Base-by-base conservation (phyloP, 2,797 vertebrate species). In the Huso huso region DNA sequence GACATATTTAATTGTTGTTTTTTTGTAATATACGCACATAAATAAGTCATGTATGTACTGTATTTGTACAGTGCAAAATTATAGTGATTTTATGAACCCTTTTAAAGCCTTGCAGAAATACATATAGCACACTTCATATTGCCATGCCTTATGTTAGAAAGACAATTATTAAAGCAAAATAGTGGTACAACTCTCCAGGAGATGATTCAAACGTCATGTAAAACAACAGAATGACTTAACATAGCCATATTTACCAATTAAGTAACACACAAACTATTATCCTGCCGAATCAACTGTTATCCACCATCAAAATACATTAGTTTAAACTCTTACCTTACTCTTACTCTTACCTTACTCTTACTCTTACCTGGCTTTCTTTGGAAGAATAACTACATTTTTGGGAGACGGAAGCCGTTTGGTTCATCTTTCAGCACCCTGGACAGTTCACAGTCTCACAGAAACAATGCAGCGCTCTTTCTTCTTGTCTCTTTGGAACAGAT, bases 331-430 rank as follows among this genome's bases (percentile, higher is more conserved):
- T n/a, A 11, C 6, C 2, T 6, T 18, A 18, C 18, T 18, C 18
- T 18, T 18, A 18, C 18, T 18, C 18, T 18, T 79, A 86, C 84
- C 84, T 81, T 18, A 18, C 18, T 18, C 18, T 18, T 18, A 18
- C 18, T 18, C 18, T 18, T 79, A 86, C 84, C 84, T 81, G 82
- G 0, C 0, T 71, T 0, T 84, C 83, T 0, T 8, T 1, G 0
- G 71, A 55, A 9, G 83, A 85, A 72, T 76, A 81, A 6, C 82
- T 73, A 1, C 62, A 71, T 51, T 89, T 89, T 79, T 92, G 91
- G 76, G 88, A 91, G 4, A 91, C 91, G 50, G 89, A 90, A 10
- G 93, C 91, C 67, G 91, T 92, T 75, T 93, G 92, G 81, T 94
- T 93, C 92, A 94, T 94, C 81, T 53, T 93, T 87, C 85, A 84